Evolutionary conservation across 2,113 vertebrate species (phyloP).

Genomic region (Xiphorhynchus elegans): DNA sequence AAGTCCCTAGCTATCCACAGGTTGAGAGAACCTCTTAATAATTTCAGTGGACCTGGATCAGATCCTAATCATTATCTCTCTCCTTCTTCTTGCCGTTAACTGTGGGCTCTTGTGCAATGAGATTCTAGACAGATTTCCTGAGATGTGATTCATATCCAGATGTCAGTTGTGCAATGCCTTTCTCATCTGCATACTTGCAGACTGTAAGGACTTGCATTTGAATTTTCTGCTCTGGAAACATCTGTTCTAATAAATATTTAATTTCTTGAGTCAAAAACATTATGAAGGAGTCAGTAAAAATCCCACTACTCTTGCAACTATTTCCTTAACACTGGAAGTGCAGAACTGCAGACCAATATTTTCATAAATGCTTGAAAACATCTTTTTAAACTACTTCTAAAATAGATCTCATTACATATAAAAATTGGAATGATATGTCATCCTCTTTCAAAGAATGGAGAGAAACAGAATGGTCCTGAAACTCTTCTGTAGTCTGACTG

Average conservation of each 20-base stretch:
- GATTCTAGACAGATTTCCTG: not conserved
- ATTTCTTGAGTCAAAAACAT: not conserved
- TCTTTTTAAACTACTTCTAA: not conserved
- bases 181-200: not conserved
- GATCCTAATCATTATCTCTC: not conserved
- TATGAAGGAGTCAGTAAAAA: not conserved
- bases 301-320: not conserved
- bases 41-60: not conserved
- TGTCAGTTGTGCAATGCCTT: not conserved
- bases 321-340: not conserved
- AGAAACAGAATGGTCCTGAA: not conserved
- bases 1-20: not conserved
- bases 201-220: not conserved
- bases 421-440: not conserved
- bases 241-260: not conserved
- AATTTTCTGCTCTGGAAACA: not conserved
- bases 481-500: not conserved
- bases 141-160: not conserved
- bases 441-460: not conserved
- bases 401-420: not conserved
- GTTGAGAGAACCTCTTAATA: not conserved
- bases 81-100: accelerated
- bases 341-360: not conserved
- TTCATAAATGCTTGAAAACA: not conserved
- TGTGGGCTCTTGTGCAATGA: not conserved